phyloP scores from a whole-genome alignment of 37 sponge, comb jelly and placozoan genomes.

The Axinella damicornis region DNA sequence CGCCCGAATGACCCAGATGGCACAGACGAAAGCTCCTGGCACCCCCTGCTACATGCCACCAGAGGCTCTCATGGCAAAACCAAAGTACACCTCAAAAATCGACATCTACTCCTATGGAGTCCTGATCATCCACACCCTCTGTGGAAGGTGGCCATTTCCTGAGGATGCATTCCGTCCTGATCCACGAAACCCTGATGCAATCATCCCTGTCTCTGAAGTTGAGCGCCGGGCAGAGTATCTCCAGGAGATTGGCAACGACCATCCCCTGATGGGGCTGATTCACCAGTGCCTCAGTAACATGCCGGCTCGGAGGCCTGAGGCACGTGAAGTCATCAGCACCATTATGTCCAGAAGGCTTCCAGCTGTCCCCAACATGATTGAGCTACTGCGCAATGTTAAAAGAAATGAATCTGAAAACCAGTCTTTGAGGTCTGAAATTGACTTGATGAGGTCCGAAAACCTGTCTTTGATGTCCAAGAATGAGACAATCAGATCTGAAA shows the following conservation, averaged over 20 bases:
- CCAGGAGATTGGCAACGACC: constrained; percentile 4
- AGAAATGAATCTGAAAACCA: too few relatives aligned
- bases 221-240: constrained; percentile 4
- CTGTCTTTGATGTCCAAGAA: neutral
- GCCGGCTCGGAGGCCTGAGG: neutral
- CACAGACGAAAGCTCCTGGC: too few relatives aligned
- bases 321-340: neutral
- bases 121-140: constrained; percentile 42
- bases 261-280: constrained; percentile 21
- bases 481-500: neutral
- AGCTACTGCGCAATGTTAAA: too few relatives aligned
- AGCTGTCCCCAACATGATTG: constrained; percentile 6
- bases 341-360: too few relatives aligned
- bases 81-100: neutral
- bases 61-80: neutral
- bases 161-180: neutral
- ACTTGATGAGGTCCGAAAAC: neutral
- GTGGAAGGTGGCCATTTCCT: constrained; percentile 4
- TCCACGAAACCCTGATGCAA: neutral
- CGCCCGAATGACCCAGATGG: neutral
- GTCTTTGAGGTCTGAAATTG: too few relatives aligned
- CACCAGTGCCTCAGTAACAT: neutral
- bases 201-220: constrained; percentile 3
- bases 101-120: constrained; percentile 56
- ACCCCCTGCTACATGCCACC: too few relatives aligned